These are phyloP conservation scores for Chromis chromis DNA, from an alignment of 2,797 vertebrate genomes.

Conservation along the genomic window DNA sequence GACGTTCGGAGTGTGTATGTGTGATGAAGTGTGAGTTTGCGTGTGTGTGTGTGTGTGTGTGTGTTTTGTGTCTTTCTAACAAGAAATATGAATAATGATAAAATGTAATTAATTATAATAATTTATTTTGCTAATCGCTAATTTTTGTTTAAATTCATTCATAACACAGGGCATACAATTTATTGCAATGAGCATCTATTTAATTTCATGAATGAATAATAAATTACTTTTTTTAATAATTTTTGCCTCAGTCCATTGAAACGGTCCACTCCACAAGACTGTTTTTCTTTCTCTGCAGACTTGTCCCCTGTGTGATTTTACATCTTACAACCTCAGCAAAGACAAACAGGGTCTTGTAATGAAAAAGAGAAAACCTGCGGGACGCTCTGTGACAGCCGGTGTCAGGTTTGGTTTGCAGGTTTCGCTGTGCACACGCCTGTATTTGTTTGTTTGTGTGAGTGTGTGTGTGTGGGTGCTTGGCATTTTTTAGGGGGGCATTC, in stretches of 20 bases:
- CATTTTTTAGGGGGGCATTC: not conserved
- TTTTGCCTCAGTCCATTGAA: not conserved
- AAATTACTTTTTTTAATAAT: not conserved
- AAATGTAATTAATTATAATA: too few species aligned
- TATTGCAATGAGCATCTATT: not conserved
- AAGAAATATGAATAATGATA: too few species aligned
- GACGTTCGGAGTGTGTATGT: too few species aligned
- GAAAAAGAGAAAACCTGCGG: conserved; percentile 40
- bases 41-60: too few species aligned
- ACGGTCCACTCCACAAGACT: not conserved
- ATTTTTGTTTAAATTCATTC: not conserved
- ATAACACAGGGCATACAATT: not conserved
- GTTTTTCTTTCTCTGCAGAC: conserved; percentile 2
- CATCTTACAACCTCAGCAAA: conserved; percentile 33
- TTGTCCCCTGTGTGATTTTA: conserved; percentile 24
- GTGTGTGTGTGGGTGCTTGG: not conserved
- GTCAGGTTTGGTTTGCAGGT: conserved; percentile 52
- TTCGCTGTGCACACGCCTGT: conserved; percentile 7
- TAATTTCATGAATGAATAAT: not conserved
- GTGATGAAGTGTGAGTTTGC: too few species aligned
- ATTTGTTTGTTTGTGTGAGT: conserved; percentile 21
- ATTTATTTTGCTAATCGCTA: not conserved
- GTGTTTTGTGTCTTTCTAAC: too few species aligned
- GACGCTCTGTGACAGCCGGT: conserved; percentile 47
- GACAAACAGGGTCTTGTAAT: conserved; percentile 44